Evolutionary conservation across 2,797 vertebrate genomes (phyloP), one percentile per base, ranked within the genome.

Genomic region (Spondyliosoma cantharus): DNA sequence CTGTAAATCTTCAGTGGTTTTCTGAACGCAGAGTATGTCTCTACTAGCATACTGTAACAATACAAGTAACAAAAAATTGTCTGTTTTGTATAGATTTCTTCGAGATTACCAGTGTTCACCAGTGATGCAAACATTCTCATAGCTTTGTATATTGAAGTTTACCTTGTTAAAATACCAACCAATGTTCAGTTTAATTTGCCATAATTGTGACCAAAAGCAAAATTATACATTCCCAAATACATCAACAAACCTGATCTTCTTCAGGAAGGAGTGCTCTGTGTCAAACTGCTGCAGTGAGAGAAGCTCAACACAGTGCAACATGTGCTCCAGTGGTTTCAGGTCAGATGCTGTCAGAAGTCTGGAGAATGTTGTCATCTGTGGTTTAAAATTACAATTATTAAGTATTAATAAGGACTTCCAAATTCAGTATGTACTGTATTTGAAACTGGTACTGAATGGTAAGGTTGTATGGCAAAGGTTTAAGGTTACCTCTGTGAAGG

Each of bases 281-380:
- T 99, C 97, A 90, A 99, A 99, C 90, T 97, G 97, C 78, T 98
- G 97, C 66, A 99, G 94, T 1, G 96, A 97, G 24, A 98, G 94
- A 69, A 99, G 86, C 25, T 93, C 93, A 46, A 94, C 91, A 43
- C 79, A 92, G 0, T 86, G 71, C 6, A 91, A 84, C 67, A 66
- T 62, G n/a, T 84, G 90, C 32, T 92, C 89, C 62, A 99, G 79
- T 54, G 79, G 87, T 2, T 93, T 91, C 52, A 93, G 73, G 14
- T 99, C 98, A 0, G 90, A 89, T 4, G 91, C 90, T 7, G 97
- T 99, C 66, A 99, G 93, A 71, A 99, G 96, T 84, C 97, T 96
- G 17, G 98, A 99, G 93, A 99, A 99, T 13, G 98, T 99, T 62
- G 97, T 98, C 73, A 99, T 92, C 98, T 99, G 61, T 59, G 63